phyloP scores from a whole-genome alignment of 1,140 invertebrate species.

The Drosophila bocki region DNA sequence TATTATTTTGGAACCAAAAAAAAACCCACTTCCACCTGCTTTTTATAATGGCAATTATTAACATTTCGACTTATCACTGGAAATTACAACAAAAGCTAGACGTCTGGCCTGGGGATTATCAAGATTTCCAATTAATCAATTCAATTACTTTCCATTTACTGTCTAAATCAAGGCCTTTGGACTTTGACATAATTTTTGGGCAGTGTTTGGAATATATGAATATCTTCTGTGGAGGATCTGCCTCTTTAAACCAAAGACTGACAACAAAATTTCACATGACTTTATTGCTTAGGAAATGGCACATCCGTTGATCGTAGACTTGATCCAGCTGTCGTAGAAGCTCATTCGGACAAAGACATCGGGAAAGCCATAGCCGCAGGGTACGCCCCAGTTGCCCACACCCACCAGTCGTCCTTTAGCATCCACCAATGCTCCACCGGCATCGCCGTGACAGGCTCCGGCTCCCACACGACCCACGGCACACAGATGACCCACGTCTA shows the following conservation, averaged over 20 bases:
- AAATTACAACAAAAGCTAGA: conserved; percentile 40
- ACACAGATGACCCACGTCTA: conserved; percentile 86
- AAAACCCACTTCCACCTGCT: conserved; percentile 1
- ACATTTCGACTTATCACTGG: conserved; percentile 7
- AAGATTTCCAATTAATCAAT: conserved; percentile 31
- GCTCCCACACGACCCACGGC: conserved; percentile 86
- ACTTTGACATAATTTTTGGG: conserved; percentile 14
- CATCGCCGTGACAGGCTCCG: conserved; percentile 83
- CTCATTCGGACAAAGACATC: conserved; percentile 86
- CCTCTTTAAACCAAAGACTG: neutral
- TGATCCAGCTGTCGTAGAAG: conserved; percentile 80
- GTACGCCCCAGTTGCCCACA: conserved; percentile 86
- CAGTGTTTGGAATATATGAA: neutral
- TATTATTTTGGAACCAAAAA: conserved; percentile 10
- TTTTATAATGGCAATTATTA: conserved; percentile 30
- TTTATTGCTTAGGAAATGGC: conserved; percentile 32
- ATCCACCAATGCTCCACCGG: conserved; percentile 71
- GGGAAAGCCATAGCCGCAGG: conserved; percentile 86
- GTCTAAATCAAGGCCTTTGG: conserved; percentile 10
- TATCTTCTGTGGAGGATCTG: neutral
- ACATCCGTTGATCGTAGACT: conserved; percentile 64
- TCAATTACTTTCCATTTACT: conserved; percentile 12
- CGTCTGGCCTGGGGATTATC: conserved; percentile 46
- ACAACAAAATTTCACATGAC: conserved; percentile 2
- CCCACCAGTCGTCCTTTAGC: conserved; percentile 66